Percentiles rank a stretch among this genome's conserved stretches.
Evolutionary conservation across 2,888 invertebrate species (phyloP).

Genomic region (Malthinus seriepunctatus): DNA sequence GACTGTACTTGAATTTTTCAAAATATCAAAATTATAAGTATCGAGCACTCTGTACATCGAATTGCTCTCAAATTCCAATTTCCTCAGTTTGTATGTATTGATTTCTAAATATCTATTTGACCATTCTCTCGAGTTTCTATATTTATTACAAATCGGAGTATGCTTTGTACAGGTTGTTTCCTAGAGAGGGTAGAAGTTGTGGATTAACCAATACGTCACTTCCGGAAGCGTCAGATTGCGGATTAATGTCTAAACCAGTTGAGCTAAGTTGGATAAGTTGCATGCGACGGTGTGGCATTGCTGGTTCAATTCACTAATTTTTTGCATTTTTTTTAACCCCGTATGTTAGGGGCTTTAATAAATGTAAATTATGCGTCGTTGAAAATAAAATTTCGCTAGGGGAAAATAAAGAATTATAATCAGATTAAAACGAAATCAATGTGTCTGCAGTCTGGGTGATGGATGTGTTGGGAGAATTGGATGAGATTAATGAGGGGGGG

Average conservation of each 20-base stretch:
- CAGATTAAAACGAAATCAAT: slow-evolving; percentile 46
- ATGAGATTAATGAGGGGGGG: slow-evolving; percentile 13
- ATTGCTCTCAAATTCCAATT: no score
- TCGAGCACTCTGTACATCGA: no score
- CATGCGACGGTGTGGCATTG: slow-evolving; percentile 20
- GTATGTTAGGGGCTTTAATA: not conserved
- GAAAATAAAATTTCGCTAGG: slow-evolving; percentile 38
- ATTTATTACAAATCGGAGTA: not conserved
- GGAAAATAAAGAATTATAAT: slow-evolving; percentile 45
- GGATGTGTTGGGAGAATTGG: slow-evolving; percentile 32
- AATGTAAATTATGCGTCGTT: slow-evolving; percentile 21
- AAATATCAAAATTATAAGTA: no score
- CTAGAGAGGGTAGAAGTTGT: slow-evolving; percentile 20
- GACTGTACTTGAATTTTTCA: no score
- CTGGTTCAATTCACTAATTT: slow-evolving; percentile 16
- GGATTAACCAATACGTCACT: slow-evolving; percentile 30
- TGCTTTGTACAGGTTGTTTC: slow-evolving; percentile 26
- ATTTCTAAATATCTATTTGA: slow-evolving; percentile 13
- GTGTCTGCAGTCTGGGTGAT: slow-evolving; percentile 43
- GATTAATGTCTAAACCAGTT: slow-evolving; percentile 32
- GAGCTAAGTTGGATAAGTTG: slow-evolving; percentile 27
- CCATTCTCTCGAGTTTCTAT: slow-evolving; percentile 3
- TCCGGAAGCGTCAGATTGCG: slow-evolving; percentile 33
- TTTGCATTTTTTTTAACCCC: slow-evolving; percentile 6
- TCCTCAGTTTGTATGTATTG: slow-evolving; percentile 5